Evolutionary conservation across 2,113 vertebrate species (phyloP).

Genomic region (Muntiacus muntjak): DNA sequence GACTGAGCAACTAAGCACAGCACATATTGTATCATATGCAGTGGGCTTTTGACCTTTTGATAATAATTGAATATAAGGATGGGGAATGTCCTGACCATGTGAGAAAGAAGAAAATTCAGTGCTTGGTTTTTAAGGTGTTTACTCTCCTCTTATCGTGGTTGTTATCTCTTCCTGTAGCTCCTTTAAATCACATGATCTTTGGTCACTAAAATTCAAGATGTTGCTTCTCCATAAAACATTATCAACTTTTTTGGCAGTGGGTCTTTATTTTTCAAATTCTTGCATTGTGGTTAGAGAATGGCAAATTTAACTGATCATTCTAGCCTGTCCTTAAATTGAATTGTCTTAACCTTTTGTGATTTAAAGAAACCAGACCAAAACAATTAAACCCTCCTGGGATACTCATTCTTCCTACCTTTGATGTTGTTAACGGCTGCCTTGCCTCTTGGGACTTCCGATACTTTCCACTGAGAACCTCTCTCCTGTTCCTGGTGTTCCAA

Average conservation of each 20-base stretch:
- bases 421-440: neutral
- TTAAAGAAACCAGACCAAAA: conserved; percentile 6
- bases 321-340: neutral
- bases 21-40: neutral
- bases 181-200: neutral
- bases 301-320: neutral
- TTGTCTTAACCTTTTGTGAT: conserved; percentile 39
- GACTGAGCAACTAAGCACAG: neutral
- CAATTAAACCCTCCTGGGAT: neutral
- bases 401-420: conserved; percentile 4
- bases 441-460: neutral
- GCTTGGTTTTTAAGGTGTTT: neutral
- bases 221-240: neutral
- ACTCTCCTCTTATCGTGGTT: neutral
- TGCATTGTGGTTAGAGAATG: neutral
- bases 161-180: neutral
- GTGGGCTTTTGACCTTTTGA: neutral
- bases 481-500: neutral
- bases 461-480: neutral
- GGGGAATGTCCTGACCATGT: neutral
- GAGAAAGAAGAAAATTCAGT: neutral
- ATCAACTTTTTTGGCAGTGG: neutral
- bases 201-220: neutral
- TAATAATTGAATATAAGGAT: neutral
- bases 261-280: neutral